A percentile compares a stretch with the other conserved stretches of the same genome.
Evolutionary conservation across 1,140 invertebrate species (phyloP).

Genomic region (Arion vulgaris): DNA sequence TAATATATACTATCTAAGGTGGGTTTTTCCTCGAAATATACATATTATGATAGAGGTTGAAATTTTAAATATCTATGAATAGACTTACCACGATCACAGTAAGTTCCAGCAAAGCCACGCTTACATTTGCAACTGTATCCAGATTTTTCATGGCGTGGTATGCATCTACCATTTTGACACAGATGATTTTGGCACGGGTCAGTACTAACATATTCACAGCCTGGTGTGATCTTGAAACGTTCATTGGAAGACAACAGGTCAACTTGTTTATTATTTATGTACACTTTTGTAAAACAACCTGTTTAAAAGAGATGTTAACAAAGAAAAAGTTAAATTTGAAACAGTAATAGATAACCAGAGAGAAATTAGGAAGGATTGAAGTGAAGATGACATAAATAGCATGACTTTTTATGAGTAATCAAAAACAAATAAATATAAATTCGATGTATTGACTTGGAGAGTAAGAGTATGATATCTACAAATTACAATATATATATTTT

Average conservation of each 20-base stretch:
- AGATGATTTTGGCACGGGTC: slow-evolving; percentile 87
- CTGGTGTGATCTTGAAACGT: slow-evolving; percentile 83
- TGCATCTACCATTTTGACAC: slow-evolving; percentile 91
- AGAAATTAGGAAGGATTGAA: no score
- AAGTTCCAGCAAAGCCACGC: slow-evolving; percentile 88
- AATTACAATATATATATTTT: no score
- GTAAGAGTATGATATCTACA: no score
- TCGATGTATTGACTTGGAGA: no score
- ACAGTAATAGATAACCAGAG: no score
- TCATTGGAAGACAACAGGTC: slow-evolving; percentile 90
- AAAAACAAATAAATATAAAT: no score
- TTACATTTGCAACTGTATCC: slow-evolving; percentile 92
- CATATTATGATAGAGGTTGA: no score
- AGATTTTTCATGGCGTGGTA: slow-evolving; percentile 79
- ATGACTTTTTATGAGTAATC: no score
- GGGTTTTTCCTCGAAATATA: no score
- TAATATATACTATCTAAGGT: no score
- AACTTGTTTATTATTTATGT: slow-evolving; percentile 93
- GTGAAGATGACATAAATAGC: no score
- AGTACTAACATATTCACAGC: slow-evolving; percentile 56
- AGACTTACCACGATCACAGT: slow-evolving; percentile 90
- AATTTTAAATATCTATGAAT: background rate
- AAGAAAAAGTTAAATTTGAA: background rate
- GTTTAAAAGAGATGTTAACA: no score
- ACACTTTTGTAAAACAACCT: slow-evolving; percentile 95